Percentiles rank a stretch among this genome's conserved stretches.
These are phyloP conservation scores for Drosophila paranaensis DNA, from an alignment of 2,888 invertebrate genomes.

Conservation along the genomic window DNA sequence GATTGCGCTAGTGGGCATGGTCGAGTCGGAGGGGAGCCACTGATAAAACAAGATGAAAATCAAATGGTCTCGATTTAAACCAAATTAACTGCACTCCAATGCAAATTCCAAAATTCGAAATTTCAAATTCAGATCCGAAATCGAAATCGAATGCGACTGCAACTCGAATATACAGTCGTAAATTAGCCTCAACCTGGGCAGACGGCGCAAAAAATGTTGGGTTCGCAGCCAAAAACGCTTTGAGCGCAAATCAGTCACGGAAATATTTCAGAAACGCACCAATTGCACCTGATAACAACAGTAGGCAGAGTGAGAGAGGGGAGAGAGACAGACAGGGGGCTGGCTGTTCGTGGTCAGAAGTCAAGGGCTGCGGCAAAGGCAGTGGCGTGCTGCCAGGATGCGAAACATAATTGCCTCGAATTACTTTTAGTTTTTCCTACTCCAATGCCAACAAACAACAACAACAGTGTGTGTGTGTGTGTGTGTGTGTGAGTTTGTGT, in stretches of 20 bases:
- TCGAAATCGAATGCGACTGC: background rate
- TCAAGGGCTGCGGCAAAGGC: slow-evolving; percentile 30
- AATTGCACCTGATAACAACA: slow-evolving; percentile 12
- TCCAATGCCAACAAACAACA: slow-evolving; percentile 29
- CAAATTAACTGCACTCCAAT: slow-evolving; percentile 54
- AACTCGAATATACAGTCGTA: slow-evolving; percentile 7
- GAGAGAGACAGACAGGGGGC: too few relatives aligned
- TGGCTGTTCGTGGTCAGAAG: background rate
- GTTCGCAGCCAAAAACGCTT: slow-evolving; percentile 39
- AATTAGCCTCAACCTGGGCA: slow-evolving; percentile 20
- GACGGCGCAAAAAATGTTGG: slow-evolving; percentile 30
- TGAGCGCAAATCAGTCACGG: slow-evolving; percentile 25
- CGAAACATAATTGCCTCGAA: slow-evolving; percentile 71
- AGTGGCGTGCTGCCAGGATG: slow-evolving; percentile 56
- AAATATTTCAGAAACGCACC: slow-evolving; percentile 50
- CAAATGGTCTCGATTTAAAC: slow-evolving; percentile 59
- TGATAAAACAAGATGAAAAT: slow-evolving; percentile 44
- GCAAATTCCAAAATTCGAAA: slow-evolving; percentile 21
- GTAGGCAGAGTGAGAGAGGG: background rate
- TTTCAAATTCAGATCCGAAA: slow-evolving; percentile 15
- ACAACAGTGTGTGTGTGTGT: slow-evolving; percentile 21
- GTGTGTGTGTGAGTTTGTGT: too few relatives aligned
- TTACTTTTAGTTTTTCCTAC: slow-evolving; percentile 67
- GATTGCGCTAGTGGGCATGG: slow-evolving; percentile 12
- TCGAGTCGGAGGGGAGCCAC: background rate